phyloP scores from a whole-genome alignment of 2,888 invertebrate genomes.

The Trissoscelio sp. region DNA sequence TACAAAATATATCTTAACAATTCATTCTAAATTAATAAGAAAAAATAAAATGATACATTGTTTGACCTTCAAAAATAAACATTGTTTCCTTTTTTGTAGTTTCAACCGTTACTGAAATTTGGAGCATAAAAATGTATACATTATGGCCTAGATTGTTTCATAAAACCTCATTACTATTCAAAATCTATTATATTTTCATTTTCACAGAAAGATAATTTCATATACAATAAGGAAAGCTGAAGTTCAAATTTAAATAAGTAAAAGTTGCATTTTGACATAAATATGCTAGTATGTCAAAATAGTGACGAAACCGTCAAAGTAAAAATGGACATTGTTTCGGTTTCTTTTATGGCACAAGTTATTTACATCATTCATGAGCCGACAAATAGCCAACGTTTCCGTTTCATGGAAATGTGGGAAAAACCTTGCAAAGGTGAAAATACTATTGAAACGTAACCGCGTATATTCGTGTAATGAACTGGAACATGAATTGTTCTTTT shows the following conservation, averaged over 20 bases:
- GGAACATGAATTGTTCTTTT: constrained; percentile 38
- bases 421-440: constrained; percentile 28
- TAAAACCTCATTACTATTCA: too few species aligned
- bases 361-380: constrained; percentile 18
- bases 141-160: too few species aligned
- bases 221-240: background rate
- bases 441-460: constrained; percentile 20
- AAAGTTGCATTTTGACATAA: constrained; percentile 36
- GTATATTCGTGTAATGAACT: constrained; percentile 25
- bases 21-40: too few species aligned
- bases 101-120: too few species aligned
- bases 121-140: too few species aligned
- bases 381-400: constrained; percentile 3
- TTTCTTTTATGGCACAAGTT: constrained; percentile 1
- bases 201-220: too few species aligned
- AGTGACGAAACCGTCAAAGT: constrained; percentile 12
- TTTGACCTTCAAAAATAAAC: too few species aligned
- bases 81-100: too few species aligned
- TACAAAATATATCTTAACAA: too few species aligned
- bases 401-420: constrained; percentile 16
- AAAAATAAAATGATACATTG: too few species aligned
- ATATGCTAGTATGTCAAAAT: constrained; percentile 7
- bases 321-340: constrained; percentile 23
- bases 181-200: too few species aligned
- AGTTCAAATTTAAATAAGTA: constrained; percentile 24